A percentile compares a stretch with the other conserved stretches of the same genome.
Evolutionary conservation across 2,113 vertebrate species (phyloP).

Genomic region (Paramisgurnus dabryanus): DNA sequence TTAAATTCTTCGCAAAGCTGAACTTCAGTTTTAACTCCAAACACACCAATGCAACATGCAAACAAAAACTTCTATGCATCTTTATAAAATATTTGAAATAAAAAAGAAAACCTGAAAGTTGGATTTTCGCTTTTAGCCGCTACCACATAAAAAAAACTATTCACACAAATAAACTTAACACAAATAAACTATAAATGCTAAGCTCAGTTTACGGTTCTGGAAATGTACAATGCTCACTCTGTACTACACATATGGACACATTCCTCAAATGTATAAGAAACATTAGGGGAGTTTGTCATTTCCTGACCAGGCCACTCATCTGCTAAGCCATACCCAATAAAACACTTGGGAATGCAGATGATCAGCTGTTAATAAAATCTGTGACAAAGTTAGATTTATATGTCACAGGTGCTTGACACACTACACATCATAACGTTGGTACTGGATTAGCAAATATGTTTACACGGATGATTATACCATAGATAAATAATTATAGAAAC

Average conservation of each 20-base stretch:
- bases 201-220: neutral
- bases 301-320: slow-evolving; percentile 25
- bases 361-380: slow-evolving; percentile 43
- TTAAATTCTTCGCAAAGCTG: too few relatives aligned
- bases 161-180: neutral
- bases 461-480: neutral
- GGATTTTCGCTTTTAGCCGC: too few relatives aligned
- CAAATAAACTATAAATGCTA: neutral
- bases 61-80: too few relatives aligned
- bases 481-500: neutral
- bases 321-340: slow-evolving; percentile 36
- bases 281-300: slow-evolving; percentile 7
- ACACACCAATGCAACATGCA: too few relatives aligned
- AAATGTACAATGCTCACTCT: slow-evolving; percentile 8
- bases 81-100: too few relatives aligned
- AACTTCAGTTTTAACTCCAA: too few relatives aligned
- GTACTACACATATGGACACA: slow-evolving; percentile 11
- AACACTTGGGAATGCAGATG: slow-evolving; percentile 40
- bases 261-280: slow-evolving; percentile 37
- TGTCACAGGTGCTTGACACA: slow-evolving; percentile 46
- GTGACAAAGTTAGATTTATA: slow-evolving; percentile 53
- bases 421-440: slow-evolving; percentile 10
- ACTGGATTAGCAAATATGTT: slow-evolving; percentile 11
- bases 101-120: too few relatives aligned
- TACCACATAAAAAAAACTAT: neutral